Evolutionary conservation across 1,140 invertebrate genomes (phyloP).

Genomic region (Caenorhabditis tropicalis): DNA sequence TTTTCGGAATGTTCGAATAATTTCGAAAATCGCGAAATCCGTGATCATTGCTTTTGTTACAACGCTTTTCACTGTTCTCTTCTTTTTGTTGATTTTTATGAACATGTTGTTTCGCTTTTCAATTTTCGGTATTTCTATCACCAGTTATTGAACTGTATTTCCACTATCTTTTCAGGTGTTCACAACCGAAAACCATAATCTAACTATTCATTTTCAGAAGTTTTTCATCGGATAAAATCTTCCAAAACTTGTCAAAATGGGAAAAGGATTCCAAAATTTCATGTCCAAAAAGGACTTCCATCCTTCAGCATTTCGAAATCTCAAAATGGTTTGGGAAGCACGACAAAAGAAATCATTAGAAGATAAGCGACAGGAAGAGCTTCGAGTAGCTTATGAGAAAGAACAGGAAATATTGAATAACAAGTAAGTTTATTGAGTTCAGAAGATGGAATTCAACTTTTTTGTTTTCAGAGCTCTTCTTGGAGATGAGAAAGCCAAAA

Average conservation of each 20-base stretch:
- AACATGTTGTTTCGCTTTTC: constrained; percentile 38
- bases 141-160: background rate
- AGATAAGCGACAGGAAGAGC: constrained; percentile 96
- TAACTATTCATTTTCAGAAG: no score
- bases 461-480: constrained; percentile 81
- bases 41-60: background rate
- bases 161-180: no score
- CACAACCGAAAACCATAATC: no score
- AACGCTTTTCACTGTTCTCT: background rate
- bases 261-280: no score
- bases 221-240: background rate
- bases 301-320: no score
- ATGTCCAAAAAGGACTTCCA: no score
- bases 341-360: constrained; percentile 95
- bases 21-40: no score
- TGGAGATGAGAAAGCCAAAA: constrained; percentile 97
- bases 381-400: constrained; percentile 94
- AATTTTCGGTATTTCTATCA: background rate
- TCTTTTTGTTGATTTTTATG: constrained; percentile 11
- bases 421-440: constrained; percentile 83
- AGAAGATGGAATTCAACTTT: background rate
- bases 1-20: no score
- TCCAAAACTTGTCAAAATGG: constrained; percentile 80
- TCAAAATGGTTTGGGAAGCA: constrained; percentile 99
- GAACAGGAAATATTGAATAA: no score